phyloP scores from a whole-genome alignment of 2,888 invertebrate genomes.

The Dryobotodes eremita region DNA sequence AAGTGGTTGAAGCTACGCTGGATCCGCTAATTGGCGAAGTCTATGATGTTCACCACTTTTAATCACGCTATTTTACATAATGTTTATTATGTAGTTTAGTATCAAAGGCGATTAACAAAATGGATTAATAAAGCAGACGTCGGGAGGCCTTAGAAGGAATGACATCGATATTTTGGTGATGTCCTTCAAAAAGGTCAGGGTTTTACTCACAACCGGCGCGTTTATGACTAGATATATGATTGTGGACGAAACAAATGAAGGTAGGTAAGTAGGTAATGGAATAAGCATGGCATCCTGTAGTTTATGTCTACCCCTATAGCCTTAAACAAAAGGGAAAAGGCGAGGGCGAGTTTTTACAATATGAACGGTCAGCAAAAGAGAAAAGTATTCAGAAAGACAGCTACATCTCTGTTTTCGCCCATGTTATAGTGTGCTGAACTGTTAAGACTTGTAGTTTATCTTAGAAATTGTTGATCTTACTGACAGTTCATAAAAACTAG shows the following conservation, averaged over 20 bases:
- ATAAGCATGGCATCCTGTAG: background rate
- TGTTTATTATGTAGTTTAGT: slow-evolving; percentile 6
- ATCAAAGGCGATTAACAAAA: slow-evolving; percentile 34
- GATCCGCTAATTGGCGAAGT: no score
- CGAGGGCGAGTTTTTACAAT: no score
- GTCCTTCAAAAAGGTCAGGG: slow-evolving; percentile 30
- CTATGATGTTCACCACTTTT: background rate
- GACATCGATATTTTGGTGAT: slow-evolving; percentile 10
- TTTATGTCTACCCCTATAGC: background rate
- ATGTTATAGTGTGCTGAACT: background rate
- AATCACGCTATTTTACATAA: slow-evolving; percentile 22
- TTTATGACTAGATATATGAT: background rate
- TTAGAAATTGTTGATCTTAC: background rate
- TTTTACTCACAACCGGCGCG: background rate
- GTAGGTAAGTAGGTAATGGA: background rate
- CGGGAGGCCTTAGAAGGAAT: slow-evolving; percentile 35
- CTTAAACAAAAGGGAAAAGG: background rate
- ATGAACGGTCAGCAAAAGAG: background rate
- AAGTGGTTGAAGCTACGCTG: no score
- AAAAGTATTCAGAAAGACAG: background rate
- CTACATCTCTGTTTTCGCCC: background rate
- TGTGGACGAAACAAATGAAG: background rate
- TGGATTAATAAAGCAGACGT: slow-evolving; percentile 34
- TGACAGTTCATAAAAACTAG: no score
- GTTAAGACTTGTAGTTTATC: background rate